Base-by-base conservation (phyloP, 2,888 invertebrate species). In the Gymnocheta viridis region DNA sequence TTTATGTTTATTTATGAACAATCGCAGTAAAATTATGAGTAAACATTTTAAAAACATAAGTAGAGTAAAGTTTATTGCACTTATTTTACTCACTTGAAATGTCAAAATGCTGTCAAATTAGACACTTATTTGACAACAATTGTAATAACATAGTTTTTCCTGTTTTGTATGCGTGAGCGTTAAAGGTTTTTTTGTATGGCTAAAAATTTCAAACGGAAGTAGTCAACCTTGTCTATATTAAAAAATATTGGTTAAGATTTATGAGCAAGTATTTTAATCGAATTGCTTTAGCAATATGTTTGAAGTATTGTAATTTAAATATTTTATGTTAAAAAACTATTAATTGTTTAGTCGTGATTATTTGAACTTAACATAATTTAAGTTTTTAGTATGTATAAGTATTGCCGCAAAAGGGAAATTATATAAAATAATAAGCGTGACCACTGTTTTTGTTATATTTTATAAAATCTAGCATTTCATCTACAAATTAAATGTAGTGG, bases 121-220 rank as follows among this genome's bases (percentile, higher is more conserved):
- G 27, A 70, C 70, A 56, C 56, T 41, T 29, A 54, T 41, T 6
- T 56, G n/a, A 38, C 27, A 10, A 27, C 29, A 38, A 32, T 70
- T 38, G 27, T 56, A 41, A 56, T 24, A 56, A 41, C 41, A 29
- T 24, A 44, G 1, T n/a, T 27, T 19, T 9, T 24, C 12, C 22
- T 17, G n/a, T 4, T 17, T 17, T 24, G 44, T 35, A 54, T 60
- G 60, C 24, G 35, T 72, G 56, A 41, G 51, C 6, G 38, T 44
- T 35, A n/a, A 7, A 38, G n/a, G 22, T 49, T 22, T 9, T 2
- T 17, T 32, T 47, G 29, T 32, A 32, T 66, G 19, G 49, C 22
- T 67, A 32, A n/a, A 49, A 67, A 22, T 44, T 56, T 47, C 19
- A 54, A 72, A 58, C 58, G 70, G 70, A 72, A 72, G 70, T 72